Evolutionary conservation across 2,888 invertebrate genomes (phyloP), one percentile per base, ranked within the genome.

Genomic region (Tenthredo distinguenda): DNA sequence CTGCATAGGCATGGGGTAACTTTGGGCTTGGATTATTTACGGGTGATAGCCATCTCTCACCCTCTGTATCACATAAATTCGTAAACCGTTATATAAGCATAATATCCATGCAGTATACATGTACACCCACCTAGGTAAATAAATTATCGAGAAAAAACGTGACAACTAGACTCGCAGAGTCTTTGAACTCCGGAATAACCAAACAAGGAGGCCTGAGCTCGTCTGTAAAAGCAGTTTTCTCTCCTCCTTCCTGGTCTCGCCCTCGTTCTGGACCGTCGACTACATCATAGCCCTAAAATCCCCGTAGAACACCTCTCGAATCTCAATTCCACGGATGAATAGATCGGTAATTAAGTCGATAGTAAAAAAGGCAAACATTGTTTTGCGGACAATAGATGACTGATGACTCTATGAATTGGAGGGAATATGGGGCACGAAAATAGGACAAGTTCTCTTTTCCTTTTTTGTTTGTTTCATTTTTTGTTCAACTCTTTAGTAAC

Each of bases 11-110:
- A 79, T 87, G 87, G 76, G 87, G 88, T 89, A 89, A 89, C 89
- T 91, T 90, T 90, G 88, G 91, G 89, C 89, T 88, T 88, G 88
- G 86, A 90, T 91, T 90, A 91, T 91, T 91, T 88, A 90, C 87
- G 85, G 82, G 84, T 74, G 90, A 90, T 90, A 90, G 86, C 76
- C 83, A 90, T 91, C 90, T 89, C 34, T 84, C 84, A 82, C 62
- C 62, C 43, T 40, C 68, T 21, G 65, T 87, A 65, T 85, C 65
- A 77, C 74, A 74, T 74, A 74, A 74, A 74, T 79, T 55, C 26
- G 72, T 50, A 21, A 77, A 72, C 84, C 55, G 55, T 82, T 81
- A 55, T 55, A 47, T 26, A 47, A 9, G 26, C 26, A 76, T 26
- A 26, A 26, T 26, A 26, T 26, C 0, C 1, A 26, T 26, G 26